phyloP scores from a whole-genome alignment of 1,140 invertebrate genomes.

The Micrasema longulum region DNA sequence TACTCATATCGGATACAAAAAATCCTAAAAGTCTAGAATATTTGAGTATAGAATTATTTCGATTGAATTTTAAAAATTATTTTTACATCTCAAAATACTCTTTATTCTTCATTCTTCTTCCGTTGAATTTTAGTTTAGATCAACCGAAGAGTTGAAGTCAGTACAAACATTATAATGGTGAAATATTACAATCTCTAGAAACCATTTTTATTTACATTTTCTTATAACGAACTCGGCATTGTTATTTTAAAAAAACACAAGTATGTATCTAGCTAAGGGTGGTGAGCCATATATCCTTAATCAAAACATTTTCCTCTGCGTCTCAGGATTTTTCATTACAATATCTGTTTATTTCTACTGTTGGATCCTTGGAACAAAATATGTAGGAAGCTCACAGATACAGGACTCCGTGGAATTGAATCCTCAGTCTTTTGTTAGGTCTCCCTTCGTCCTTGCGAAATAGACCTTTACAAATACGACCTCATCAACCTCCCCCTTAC shows the following conservation, averaged over 20 bases:
- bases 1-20: too few relatives aligned
- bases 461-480: constrained; percentile 29
- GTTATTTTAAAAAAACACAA: background rate
- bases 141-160: background rate
- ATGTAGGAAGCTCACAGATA: too few relatives aligned
- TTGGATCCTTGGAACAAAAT: constrained; percentile 3
- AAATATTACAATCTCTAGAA: too few relatives aligned
- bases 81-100: too few relatives aligned
- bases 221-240: too few relatives aligned
- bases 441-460: constrained; percentile 6
- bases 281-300: background rate
- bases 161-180: background rate
- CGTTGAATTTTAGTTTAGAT: too few relatives aligned
- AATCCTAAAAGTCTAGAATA: too few relatives aligned
- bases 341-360: constrained; percentile 4
- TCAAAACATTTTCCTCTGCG: background rate
- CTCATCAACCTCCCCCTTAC: background rate
- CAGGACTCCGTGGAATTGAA: background rate
- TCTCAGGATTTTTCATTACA: constrained; percentile 17
- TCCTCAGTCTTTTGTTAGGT: constrained; percentile 6
- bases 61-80: too few relatives aligned
- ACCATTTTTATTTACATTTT: too few relatives aligned
- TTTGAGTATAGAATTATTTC: too few relatives aligned
- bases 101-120: too few relatives aligned
- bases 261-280: background rate